These are phyloP conservation scores for Malaclemys terrapin DNA, from an alignment of 2,113 vertebrate species.

Conservation along the genomic window DNA sequence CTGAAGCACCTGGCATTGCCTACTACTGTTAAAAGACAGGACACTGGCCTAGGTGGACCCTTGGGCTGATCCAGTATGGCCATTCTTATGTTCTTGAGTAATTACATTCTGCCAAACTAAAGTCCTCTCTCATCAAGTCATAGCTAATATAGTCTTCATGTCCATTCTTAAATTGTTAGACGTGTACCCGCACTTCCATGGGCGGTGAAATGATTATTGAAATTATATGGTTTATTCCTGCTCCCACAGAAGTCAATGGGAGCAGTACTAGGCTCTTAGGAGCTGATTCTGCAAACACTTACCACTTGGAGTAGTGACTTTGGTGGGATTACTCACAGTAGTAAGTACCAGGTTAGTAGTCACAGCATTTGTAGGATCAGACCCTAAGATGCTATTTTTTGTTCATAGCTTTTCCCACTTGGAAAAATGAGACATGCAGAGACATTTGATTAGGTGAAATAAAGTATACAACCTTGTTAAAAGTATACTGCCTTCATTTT, in stretches of 20 bases:
- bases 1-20: no score
- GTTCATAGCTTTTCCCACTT: not conserved
- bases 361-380: not conserved
- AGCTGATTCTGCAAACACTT: not conserved
- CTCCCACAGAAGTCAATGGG: fast-evolving
- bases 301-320: fast-evolving
- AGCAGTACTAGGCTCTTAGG: not conserved
- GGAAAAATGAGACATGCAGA: not conserved
- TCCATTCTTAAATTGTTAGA: not conserved
- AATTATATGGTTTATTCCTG: fast-evolving
- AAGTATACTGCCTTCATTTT: not conserved
- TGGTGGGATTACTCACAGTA: fast-evolving
- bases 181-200: not conserved
- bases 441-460: not conserved
- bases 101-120: not conserved
- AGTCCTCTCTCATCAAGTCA: not conserved
- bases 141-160: not conserved
- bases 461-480: not conserved
- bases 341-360: not conserved
- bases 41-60: no score
- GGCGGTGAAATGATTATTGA: not conserved
- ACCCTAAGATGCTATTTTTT: not conserved
- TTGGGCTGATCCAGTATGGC: no score
- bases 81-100: no score
- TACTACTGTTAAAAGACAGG: no score